A percentile compares a stretch with the other conserved stretches of the same genome.
Evolutionary conservation across 2,888 invertebrate genomes (phyloP).

Genomic region (Eupithecia insigniata): DNA sequence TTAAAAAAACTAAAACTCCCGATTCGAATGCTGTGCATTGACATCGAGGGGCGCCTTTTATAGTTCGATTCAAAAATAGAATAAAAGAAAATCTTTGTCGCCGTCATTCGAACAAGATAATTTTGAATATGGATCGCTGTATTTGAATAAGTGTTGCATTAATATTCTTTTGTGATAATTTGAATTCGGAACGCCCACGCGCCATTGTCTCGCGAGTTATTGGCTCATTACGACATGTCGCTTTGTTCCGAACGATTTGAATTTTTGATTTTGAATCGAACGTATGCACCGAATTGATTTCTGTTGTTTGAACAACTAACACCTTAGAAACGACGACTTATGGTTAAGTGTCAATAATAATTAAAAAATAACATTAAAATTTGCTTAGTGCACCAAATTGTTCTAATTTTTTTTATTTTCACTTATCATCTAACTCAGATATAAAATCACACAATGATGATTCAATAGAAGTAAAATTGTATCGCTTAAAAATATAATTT

Average conservation of each 20-base stretch:
- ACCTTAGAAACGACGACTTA: slow-evolving; percentile 20
- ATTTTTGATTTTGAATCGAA: slow-evolving; percentile 81
- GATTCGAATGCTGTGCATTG: slow-evolving; percentile 72
- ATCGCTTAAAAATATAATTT: background rate
- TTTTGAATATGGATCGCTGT: slow-evolving; percentile 79
- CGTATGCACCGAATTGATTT: slow-evolving; percentile 66
- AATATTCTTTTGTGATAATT: slow-evolving; percentile 84
- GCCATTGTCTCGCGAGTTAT: slow-evolving; percentile 82
- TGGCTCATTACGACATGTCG: slow-evolving; percentile 82
- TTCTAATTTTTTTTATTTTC: background rate
- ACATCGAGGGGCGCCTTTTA: slow-evolving; percentile 62
- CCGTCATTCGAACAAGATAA: slow-evolving; percentile 77
- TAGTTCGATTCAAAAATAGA: slow-evolving; percentile 61
- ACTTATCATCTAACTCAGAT: background rate
- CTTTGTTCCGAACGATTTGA: slow-evolving; percentile 76
- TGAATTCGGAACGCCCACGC: slow-evolving; percentile 80
- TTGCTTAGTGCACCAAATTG: background rate
- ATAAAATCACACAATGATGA: background rate
- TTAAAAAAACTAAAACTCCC: slow-evolving; percentile 66
- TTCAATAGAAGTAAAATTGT: background rate
- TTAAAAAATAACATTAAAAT: background rate
- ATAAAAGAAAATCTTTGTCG: slow-evolving; percentile 64
- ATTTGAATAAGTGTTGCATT: slow-evolving; percentile 84
- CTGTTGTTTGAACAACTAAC: slow-evolving; percentile 45
- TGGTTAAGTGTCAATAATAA: background rate